phyloP scores from a whole-genome alignment of 2,113 vertebrate genomes.

The Ophthalmolycus amberensis region DNA sequence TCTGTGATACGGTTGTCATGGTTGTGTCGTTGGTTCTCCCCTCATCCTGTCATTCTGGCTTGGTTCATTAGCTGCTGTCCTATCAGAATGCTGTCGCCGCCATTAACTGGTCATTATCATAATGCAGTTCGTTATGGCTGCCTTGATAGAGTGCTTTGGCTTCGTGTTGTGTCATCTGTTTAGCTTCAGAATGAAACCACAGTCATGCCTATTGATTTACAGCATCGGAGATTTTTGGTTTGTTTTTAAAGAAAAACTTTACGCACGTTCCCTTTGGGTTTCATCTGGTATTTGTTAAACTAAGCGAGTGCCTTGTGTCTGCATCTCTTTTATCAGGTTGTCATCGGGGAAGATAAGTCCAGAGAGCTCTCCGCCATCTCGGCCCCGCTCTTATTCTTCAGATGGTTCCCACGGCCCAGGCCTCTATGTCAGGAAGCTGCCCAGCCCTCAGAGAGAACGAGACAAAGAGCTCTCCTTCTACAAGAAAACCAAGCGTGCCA shows the following conservation, averaged over 20 bases:
- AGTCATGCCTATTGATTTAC: conserved; percentile 25
- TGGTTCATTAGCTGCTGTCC: conserved; percentile 66
- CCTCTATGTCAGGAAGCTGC: conserved; percentile 91
- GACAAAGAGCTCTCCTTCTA: conserved; percentile 93
- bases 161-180: conserved; percentile 65
- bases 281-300: conserved; percentile 14
- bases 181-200: conserved; percentile 22
- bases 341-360: conserved; percentile 99
- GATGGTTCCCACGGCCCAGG: conserved; percentile 88
- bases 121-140: conserved; percentile 58
- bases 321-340: conserved; percentile 84
- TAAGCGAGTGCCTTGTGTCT: conserved; percentile 47
- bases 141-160: conserved; percentile 50
- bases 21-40: conserved; percentile 61
- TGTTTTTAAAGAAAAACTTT: conserved; percentile 17
- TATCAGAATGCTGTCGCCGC: conserved; percentile 46
- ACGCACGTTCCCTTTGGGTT: background rate
- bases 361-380: conserved; percentile 94
- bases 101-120: conserved; percentile 60
- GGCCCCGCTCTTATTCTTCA: conserved; percentile 92
- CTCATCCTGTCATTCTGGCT: conserved; percentile 68
- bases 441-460: conserved; percentile 93
- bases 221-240: conserved; percentile 23
- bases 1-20: conserved; percentile 68
- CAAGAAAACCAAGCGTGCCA: conserved; percentile 98